Evolutionary conservation across 2,888 invertebrate species (phyloP).

Genomic region (Pachymerium ferrugineum): DNA sequence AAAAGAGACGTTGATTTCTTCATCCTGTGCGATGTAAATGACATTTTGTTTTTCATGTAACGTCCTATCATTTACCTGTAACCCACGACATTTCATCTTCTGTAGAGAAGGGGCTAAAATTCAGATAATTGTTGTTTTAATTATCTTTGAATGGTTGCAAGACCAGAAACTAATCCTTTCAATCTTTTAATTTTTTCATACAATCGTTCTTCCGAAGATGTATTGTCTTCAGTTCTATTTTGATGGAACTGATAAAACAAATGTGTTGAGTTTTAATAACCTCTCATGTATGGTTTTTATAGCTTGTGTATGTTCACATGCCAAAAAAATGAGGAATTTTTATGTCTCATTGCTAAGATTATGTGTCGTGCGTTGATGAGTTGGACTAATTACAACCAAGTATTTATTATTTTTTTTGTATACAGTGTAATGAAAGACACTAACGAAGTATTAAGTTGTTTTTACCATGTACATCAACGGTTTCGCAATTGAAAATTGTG

Average conservation of each 20-base stretch:
- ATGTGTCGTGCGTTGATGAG: slow-evolving; percentile 9
- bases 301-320: slow-evolving; percentile 5
- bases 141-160: background rate
- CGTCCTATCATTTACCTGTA: background rate
- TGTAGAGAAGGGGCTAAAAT: background rate
- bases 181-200: background rate
- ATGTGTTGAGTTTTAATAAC: background rate
- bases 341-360: slow-evolving; percentile 9
- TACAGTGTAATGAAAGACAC: background rate
- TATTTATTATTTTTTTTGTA: slow-evolving; percentile 17
- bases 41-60: background rate
- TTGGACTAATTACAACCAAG: background rate
- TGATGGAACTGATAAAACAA: background rate
- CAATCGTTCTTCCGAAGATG: background rate
- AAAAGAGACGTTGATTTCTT: no score
- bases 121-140: background rate
- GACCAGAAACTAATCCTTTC: background rate
- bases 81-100: slow-evolving; percentile 3
- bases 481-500: no score
- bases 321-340: slow-evolving; percentile 5
- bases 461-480: slow-evolving; percentile 1
- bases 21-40: no score
- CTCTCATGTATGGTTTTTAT: background rate
- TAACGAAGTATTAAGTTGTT: slow-evolving; percentile 7
- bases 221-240: background rate